A percentile compares a stretch with the other conserved stretches of the same genome.
Evolutionary conservation across 2,113 vertebrate genomes (phyloP).

Genomic region (Chloebia gouldiae): DNA sequence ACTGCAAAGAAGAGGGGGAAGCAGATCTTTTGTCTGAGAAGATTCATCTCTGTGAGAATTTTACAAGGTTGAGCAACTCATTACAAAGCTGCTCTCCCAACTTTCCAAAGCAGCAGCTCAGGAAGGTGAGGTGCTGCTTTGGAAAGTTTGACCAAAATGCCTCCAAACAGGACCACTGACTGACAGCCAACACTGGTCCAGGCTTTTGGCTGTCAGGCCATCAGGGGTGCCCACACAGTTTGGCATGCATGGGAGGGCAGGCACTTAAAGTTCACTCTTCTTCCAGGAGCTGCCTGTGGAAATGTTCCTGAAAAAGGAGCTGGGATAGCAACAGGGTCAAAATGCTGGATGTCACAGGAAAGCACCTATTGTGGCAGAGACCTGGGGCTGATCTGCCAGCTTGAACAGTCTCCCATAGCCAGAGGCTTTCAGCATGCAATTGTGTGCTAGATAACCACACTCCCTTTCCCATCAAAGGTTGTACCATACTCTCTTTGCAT

Average conservation of each 20-base stretch:
- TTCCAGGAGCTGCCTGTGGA: not conserved
- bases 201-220: not conserved
- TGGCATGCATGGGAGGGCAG: not conserved
- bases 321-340: not conserved
- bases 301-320: not conserved
- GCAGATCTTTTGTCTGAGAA: not conserved
- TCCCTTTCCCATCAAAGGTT: not conserved
- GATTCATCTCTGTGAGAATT: not conserved
- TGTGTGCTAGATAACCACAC: not conserved
- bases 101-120: not conserved
- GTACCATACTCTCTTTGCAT: not conserved
- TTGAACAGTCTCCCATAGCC: not conserved
- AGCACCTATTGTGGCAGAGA: not conserved
- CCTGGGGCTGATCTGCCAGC: not conserved
- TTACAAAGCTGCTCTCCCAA: not conserved
- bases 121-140: not conserved
- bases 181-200: not conserved
- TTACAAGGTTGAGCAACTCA: not conserved
- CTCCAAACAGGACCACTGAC: not conserved
- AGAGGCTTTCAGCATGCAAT: not conserved
- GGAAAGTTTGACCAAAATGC: not conserved
- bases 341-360: not conserved
- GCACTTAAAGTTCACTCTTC: not conserved
- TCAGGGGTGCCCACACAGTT: fast-evolving
- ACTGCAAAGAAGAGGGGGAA: not conserved